A percentile compares a stretch with the other conserved stretches of the same genome.
These are phyloP conservation scores for Bimastos eiseni DNA, from an alignment of 2,888 invertebrate species.

Conservation along the genomic window DNA sequence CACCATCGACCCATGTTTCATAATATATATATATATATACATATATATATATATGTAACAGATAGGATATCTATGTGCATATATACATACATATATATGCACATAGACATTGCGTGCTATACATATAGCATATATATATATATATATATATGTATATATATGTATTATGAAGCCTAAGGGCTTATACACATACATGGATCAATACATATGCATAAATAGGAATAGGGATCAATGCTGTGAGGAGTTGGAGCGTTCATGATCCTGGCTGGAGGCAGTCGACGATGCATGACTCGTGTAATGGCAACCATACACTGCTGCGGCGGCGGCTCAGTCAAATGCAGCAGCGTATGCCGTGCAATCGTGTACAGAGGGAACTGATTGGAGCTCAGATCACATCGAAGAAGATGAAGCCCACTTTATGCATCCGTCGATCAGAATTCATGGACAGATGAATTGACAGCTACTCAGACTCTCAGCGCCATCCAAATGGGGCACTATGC, in stretches of 20 bases:
- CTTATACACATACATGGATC: not conserved
- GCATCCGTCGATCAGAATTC: not conserved
- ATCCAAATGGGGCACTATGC: not conserved
- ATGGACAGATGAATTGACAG: not conserved
- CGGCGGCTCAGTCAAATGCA: not conserved
- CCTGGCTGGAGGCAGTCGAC: not conserved
- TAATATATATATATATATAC: not conserved
- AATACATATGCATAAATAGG: slow-evolving; percentile 2
- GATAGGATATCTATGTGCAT: not conserved
- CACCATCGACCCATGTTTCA: no score
- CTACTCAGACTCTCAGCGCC: not conserved
- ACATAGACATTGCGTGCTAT: not conserved
- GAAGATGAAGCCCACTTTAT: not conserved
- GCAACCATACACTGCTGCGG: not conserved
- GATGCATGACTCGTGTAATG: not conserved
- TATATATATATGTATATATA: not conserved
- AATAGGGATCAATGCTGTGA: not conserved
- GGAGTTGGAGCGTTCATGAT: not conserved
- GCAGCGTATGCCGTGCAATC: not conserved
- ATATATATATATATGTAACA: not conserved
- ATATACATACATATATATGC: not conserved
- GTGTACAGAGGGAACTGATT: not conserved
- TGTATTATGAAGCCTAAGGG: not conserved
- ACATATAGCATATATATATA: not conserved
- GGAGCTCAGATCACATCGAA: not conserved